A percentile compares a stretch with the other conserved stretches of the same genome.
Evolutionary conservation across 2,113 vertebrate species (phyloP).

Genomic region (Chaetodon trifascialis): DNA sequence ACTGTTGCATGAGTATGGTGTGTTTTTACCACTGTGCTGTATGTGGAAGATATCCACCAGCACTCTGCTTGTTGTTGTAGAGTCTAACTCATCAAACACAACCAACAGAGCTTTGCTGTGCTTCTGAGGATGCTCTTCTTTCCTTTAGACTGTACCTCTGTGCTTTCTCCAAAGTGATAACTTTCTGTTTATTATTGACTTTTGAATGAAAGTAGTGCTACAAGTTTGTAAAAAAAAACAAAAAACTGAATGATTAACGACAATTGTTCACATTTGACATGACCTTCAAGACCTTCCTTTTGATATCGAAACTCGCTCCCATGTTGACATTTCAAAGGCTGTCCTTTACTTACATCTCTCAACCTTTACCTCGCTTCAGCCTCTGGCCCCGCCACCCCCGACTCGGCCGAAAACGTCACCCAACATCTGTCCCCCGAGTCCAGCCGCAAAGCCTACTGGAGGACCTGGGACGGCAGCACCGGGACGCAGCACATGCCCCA

Average conservation of each 20-base stretch:
- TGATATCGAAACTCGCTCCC: constrained; percentile 35
- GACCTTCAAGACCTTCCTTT: constrained; percentile 25
- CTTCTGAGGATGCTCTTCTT: neutral
- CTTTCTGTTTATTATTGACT: neutral
- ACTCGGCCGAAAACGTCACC: constrained; percentile 92
- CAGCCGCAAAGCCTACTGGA: constrained; percentile 93
- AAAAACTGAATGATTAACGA: neutral
- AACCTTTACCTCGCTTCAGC: constrained; percentile 77
- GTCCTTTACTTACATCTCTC: constrained; percentile 31
- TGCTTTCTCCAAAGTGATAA: neutral
- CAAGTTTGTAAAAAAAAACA: neutral
- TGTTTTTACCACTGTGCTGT: neutral
- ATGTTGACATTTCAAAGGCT: constrained; percentile 39
- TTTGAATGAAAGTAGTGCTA: neutral
- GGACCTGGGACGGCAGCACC: constrained; percentile 93
- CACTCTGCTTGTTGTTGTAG: neutral
- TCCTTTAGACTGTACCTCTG: too few relatives aligned
- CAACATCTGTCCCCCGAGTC: constrained; percentile 97
- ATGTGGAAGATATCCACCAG: neutral
- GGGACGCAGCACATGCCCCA: constrained; percentile 89
- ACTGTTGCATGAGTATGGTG: neutral
- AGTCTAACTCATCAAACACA: neutral
- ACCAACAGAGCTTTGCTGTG: neutral
- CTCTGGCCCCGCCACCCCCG: constrained; percentile 95
- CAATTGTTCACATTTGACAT: neutral